These are phyloP conservation scores for Lutra lutra DNA, from an alignment of 2,797 vertebrate species.

Conservation along the genomic window DNA sequence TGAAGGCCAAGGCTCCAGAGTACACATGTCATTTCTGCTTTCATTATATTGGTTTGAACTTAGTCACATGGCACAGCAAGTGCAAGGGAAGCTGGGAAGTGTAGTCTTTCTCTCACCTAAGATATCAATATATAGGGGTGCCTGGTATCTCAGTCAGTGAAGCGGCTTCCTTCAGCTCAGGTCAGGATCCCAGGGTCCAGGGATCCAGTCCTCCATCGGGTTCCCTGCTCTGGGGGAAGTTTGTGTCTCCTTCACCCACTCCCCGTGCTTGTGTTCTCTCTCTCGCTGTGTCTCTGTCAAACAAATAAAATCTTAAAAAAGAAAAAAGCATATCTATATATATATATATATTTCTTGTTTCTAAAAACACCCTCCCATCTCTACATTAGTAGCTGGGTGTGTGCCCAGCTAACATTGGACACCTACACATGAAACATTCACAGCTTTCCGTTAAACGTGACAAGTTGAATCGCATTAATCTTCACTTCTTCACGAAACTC, in stretches of 20 bases:
- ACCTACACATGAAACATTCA: not conserved
- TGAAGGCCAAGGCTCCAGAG: not conserved
- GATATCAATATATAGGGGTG: not conserved
- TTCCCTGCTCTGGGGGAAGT: no score
- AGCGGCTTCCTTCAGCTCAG: no score
- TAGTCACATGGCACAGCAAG: not conserved
- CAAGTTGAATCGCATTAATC: not conserved
- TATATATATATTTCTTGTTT: not conserved
- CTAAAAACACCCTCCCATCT: not conserved
- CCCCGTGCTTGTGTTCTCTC: no score
- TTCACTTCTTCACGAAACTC: slow-evolving; percentile 1
- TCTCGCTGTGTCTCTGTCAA: no score
- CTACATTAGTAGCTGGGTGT: not conserved
- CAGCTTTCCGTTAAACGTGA: not conserved
- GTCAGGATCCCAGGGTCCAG: no score
- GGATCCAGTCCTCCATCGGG: no score
- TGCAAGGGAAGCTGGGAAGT: not conserved
- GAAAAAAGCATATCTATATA: no score
- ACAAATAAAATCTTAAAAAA: no score
- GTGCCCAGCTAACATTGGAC: not conserved
- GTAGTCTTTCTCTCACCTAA: not conserved
- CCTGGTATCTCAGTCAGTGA: no score
- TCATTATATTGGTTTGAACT: not conserved
- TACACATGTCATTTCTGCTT: not conserved
- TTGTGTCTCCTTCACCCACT: no score